phyloP scores from a whole-genome alignment of 2,797 vertebrate genomes.

The Serranus cabrilla region DNA sequence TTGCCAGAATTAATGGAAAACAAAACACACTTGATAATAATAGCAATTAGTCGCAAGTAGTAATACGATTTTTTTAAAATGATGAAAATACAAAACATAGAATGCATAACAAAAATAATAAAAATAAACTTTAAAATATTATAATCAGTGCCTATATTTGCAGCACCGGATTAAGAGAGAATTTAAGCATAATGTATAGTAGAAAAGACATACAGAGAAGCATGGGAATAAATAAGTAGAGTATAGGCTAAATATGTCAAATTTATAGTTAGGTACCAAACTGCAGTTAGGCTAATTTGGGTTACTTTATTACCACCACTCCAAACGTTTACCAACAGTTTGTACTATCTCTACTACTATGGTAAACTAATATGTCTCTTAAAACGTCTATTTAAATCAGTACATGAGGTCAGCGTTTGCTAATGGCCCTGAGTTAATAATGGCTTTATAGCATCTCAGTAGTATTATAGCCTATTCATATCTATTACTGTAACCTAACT shows the following conservation, averaged over 20 bases:
- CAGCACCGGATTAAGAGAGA: too few relatives aligned
- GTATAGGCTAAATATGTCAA: neutral
- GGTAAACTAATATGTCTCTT: neutral
- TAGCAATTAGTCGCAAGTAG: too few relatives aligned
- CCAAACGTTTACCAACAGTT: neutral
- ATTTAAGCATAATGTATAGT: slow-evolving; percentile 39
- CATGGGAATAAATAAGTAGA: neutral
- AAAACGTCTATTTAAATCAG: neutral
- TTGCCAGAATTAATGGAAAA: too few relatives aligned
- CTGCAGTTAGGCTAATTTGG: neutral
- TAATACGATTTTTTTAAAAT: too few relatives aligned
- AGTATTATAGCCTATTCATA: slow-evolving; percentile 14
- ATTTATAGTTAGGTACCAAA: too few relatives aligned
- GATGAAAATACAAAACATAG: too few relatives aligned
- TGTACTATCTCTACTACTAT: neutral
- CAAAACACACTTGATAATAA: too few relatives aligned
- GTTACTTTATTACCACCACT: neutral
- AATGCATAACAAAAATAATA: too few relatives aligned
- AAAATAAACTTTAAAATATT: too few relatives aligned
- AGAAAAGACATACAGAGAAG: neutral
- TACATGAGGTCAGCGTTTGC: neutral
- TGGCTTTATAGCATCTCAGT: neutral
- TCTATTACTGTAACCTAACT: neutral
- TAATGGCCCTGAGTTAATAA: neutral
- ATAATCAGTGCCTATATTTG: too few relatives aligned